phyloP scores from a whole-genome alignment of 2,113 vertebrate genomes.

The Chloropsis cyanopogon region DNA sequence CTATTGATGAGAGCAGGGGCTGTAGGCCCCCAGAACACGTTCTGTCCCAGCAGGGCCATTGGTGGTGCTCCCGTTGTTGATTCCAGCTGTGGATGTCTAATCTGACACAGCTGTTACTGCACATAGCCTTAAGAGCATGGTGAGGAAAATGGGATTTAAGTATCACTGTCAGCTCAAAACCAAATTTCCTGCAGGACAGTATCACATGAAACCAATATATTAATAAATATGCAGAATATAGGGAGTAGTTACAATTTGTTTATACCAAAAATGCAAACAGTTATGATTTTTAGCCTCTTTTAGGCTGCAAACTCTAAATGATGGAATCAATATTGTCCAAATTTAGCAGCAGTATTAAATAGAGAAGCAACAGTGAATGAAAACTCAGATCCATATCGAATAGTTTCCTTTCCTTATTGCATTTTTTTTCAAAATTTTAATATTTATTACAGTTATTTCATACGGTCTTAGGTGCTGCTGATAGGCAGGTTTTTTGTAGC shows the following conservation, averaged over 20 bases:
- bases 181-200: neutral
- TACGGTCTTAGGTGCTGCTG: rapidly evolving
- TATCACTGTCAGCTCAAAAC: conserved; percentile 15
- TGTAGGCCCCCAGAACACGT: neutral
- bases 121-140: neutral
- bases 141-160: neutral
- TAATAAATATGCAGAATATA: neutral
- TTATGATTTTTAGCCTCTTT: neutral
- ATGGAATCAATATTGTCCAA: neutral
- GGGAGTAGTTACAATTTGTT: neutral
- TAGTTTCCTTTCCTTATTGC: neutral
- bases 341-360: neutral
- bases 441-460: neutral
- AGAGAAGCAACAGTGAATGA: neutral
- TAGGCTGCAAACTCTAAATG: neutral
- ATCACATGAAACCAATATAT: neutral
- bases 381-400: neutral
- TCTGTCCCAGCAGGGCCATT: neutral
- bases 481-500: neutral
- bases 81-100: neutral
- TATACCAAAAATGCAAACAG: neutral
- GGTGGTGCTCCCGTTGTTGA: neutral
- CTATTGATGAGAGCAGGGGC: neutral
- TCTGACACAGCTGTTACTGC: neutral
- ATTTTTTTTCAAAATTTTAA: neutral